Evolutionary conservation across 2,113 vertebrate species (phyloP), one percentile per base, ranked within the genome.

Genomic region (Prunella himalayana): DNA sequence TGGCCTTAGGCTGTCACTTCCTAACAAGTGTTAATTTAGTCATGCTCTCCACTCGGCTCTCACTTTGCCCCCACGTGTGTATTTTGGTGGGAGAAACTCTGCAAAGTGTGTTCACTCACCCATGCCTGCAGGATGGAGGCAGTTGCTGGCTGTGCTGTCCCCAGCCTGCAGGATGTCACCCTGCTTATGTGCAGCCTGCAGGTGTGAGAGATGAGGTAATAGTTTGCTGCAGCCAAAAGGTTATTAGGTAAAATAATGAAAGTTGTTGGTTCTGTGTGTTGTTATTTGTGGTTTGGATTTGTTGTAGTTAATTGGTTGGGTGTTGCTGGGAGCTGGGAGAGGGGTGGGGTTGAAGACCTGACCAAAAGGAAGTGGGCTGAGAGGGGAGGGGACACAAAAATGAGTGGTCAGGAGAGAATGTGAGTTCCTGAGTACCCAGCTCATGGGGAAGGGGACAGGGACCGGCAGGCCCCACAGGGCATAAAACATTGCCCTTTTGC

Each of bases 381-480:
- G 45, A 70, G 31, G 20, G 37, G 31, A 24, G 20, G 8, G 24
- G 30, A 35, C 54, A 70, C 45, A 60, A 35, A 35, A 60, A 31
- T 24, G 30, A 31, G 12, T 15, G 35, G 23, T 41, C 11, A 5
- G 35, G 17, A 23, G 19, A 23, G 37, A 70, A 24, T 19, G 3
- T 9, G 28, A n/a, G 6, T n/a, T 70, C 35, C 30, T 9, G 19
- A 50, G 15, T 50, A 50, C 22, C 12, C 44, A 24, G 20, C 23
- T 33, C 25, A 10, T 41, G 35, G 30, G 35, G 60, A 24, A 68
- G 13, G 14, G n/a, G 11, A 22, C 23, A 41, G 53, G 18, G 35
- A 24, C 8, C 0, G 1, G 22, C 14, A 1, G 1, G 4, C 7
- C 0, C 1, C 1, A 49, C 41, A 35, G 54, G 20, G 6, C 15